phyloP scores from a whole-genome alignment of 2,113 vertebrate species.

The Oplegnathus fasciatus region DNA sequence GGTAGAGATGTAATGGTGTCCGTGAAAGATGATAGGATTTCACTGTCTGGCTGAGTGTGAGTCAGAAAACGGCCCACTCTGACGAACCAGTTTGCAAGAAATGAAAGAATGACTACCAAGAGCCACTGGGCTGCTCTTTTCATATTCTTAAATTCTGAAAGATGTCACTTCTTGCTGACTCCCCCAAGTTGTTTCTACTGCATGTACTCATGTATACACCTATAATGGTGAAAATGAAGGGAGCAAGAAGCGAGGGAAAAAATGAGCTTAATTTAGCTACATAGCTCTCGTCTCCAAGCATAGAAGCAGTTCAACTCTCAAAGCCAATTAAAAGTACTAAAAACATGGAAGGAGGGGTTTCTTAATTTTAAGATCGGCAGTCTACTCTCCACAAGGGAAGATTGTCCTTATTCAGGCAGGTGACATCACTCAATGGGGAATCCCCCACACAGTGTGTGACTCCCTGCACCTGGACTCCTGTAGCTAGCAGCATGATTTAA shows the following conservation, averaged over 20 bases:
- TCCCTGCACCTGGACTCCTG: conserved; percentile 20
- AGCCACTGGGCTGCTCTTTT: neutral
- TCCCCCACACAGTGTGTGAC: conserved; percentile 18
- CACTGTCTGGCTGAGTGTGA: neutral
- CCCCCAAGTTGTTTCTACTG: neutral
- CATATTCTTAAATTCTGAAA: neutral
- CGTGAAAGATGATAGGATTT: neutral
- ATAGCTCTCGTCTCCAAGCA: neutral
- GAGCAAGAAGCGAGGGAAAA: neutral
- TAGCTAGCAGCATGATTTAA: conserved; percentile 54
- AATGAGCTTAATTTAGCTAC: too few species aligned
- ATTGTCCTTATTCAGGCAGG: conserved; percentile 4
- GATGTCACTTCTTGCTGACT: neutral
- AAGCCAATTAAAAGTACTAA: neutral
- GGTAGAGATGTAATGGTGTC: conserved; percentile 7
- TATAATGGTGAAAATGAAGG: neutral
- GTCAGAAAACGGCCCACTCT: neutral
- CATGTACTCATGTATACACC: neutral
- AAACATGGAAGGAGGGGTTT: neutral
- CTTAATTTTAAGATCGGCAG: neutral
- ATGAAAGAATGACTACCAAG: neutral
- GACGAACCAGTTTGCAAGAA: neutral
- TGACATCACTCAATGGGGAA: conserved; percentile 31
- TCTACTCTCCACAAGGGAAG: neutral
- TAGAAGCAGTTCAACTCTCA: neutral